A percentile compares a stretch with the other conserved stretches of the same genome.
phyloP scores from a whole-genome alignment of 2,888 invertebrate genomes.

The Fragum sueziense region DNA sequence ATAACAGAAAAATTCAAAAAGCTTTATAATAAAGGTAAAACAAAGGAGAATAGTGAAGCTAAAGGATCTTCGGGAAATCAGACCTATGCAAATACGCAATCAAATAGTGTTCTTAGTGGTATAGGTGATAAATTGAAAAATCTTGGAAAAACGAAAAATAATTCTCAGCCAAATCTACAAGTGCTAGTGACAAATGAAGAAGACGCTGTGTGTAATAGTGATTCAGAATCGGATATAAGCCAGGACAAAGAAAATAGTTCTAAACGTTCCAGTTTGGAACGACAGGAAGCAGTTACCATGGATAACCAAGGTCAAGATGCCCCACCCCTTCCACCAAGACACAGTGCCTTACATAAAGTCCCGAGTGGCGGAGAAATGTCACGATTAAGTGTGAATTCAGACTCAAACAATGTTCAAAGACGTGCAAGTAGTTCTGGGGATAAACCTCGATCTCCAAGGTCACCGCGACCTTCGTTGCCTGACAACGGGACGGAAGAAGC shows the following conservation, averaged over 20 bases:
- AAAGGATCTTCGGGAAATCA: constrained; percentile 14
- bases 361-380: constrained; percentile 40
- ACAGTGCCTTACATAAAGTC: constrained; percentile 55
- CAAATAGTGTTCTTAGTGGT: constrained; percentile 34
- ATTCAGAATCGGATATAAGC: constrained; percentile 66
- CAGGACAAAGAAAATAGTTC: constrained; percentile 17
- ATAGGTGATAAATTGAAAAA: constrained; percentile 51
- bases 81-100: constrained; percentile 7
- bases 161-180: constrained; percentile 44
- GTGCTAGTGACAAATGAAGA: constrained; percentile 29
- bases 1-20: constrained; percentile 51
- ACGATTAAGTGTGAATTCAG: constrained; percentile 12
- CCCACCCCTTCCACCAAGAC: constrained; percentile 68
- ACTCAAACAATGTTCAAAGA: constrained; percentile 3
- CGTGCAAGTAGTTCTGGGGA: neutral
- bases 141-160: constrained; percentile 46
- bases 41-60: constrained; percentile 19
- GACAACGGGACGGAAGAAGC: neutral
- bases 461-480: neutral
- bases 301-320: constrained; percentile 45
- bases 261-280: constrained; percentile 26
- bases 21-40: constrained; percentile 41
- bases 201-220: constrained; percentile 58
- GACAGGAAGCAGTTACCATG: constrained; percentile 28
- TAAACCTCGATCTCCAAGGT: constrained; percentile 9